Evolutionary conservation across 2,888 invertebrate genomes (phyloP), one percentile per base, ranked within the genome.

Genomic region (Carabus problematicus): DNA sequence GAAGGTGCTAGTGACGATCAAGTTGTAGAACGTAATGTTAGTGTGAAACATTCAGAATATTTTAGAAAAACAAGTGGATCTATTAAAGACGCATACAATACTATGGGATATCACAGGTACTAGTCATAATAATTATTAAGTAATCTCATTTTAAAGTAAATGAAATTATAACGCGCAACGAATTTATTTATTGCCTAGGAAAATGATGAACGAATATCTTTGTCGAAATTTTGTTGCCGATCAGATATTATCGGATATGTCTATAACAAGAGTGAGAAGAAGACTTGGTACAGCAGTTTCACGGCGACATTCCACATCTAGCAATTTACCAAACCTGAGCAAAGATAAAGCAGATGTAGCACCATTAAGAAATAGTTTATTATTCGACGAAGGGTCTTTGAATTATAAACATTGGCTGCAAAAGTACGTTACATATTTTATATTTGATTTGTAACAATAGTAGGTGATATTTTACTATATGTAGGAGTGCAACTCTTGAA

Each of bases 201-300:
- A 86, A 79, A 90, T 88, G 86, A 91, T 92, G 88, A 92, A 91
- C 76, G 91, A 92, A 77, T 92, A 91, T 78, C 82, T 91, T 56
- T 92, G 92, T 74, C 87, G 91, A 42, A 91, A 88, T 76, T 92
- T 88, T 77, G 79, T 92, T 45, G 91, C 91, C 0, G 89, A 90
- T 75, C 88, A 91, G 81, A 91, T 92, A 72, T 79, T 91, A 47
- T 85, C 85, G 8, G 88, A 90, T 74, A 86, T 91, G 80, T 80
- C 80, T 61, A 78, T 82, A 1, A 76, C 80, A 41, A 78, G 84
- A 67, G 79, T 84, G 1, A 83, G 82, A 72, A 79, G 83, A 59
- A 78, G 84, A 67, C 79, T 82, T 61, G 82, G 82, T 16, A 71
- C 82, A 70, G 80, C 81, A 14, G 78, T 81, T 18, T 62, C 83